Evolutionary conservation across 2,113 vertebrate species (phyloP), one percentile per base, ranked within the genome.

Genomic region (Mirounga angustirostris): DNA sequence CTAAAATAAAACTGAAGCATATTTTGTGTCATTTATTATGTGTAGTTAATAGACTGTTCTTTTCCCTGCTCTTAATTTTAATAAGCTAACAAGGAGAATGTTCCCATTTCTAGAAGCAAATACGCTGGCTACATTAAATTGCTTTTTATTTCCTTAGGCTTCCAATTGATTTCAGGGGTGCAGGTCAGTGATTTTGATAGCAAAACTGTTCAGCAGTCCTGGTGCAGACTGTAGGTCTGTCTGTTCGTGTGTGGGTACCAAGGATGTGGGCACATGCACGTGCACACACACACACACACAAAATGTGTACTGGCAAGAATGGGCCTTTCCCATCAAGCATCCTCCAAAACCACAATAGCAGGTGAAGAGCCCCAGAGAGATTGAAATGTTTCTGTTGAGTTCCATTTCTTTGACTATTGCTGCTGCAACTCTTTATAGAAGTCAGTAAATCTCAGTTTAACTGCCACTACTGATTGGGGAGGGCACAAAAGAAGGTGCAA

Each of bases 401-500:
- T 97, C 85, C 13, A 13, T 93, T 59, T 76, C 91, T 98, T 96
- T 97, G 92, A 98, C 93, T 95, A 92, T 69, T 93, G 56, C 91
- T 78, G n/a, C 56, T 46, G 54, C 59, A 63, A 54, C 93, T 96
- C 61, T 97, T 97, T 85, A 4, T 40, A 91, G 91, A 93, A 91
- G 63, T 92, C 94, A 33, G 81, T 86, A 97, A 98, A 98, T 97
- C 94, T 98, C 40, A 21, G 40, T 80, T 98, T 96, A 98, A 97
- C 92, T 86, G 91, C 80, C 7, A 5, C 81, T 95, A 90, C 89
- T 96, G 97, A 98, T 84, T 88, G 79, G 92, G 90, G 87, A 95
- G 69, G 79, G 86, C 89, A 83, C 76, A 92, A 89, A 92, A 90
- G 93, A 63, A 96, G 82, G 56, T 97, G 61, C 95, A 73, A 74